Evolutionary conservation across 2,797 vertebrate species (phyloP).

Genomic region (Crenichthys baileyi): DNA sequence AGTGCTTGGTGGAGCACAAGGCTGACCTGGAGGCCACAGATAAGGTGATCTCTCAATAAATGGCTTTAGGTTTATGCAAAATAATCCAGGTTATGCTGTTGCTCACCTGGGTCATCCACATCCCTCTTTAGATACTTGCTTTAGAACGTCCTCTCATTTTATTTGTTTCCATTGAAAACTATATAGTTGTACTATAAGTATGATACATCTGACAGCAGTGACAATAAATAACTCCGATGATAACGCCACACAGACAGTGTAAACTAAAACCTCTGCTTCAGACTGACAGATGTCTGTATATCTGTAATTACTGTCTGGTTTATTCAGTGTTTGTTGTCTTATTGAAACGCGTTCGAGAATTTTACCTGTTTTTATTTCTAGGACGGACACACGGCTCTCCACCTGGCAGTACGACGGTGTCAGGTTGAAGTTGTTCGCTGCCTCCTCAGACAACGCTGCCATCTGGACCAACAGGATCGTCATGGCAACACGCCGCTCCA

Average conservation of each 20-base stretch:
- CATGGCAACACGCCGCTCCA: conserved; percentile 95
- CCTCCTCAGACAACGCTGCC: conserved; percentile 86
- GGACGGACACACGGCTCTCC: conserved; percentile 94
- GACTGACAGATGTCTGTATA: not conserved
- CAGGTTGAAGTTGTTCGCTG: conserved; percentile 93
- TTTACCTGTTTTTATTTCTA: conserved; percentile 51
- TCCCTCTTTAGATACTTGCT: not conserved
- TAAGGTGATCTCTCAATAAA: conserved; percentile 82
- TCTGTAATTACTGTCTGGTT: not conserved
- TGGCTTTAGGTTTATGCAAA: too few species aligned
- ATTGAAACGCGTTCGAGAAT: too few species aligned
- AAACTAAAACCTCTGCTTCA: not conserved
- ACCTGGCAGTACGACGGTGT: conserved; percentile 93
- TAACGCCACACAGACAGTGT: not conserved
- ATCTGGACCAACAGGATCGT: conserved; percentile 92
- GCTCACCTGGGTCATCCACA: not conserved
- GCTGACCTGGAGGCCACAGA: conserved; percentile 89
- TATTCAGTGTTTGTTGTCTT: not conserved
- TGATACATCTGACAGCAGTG: too few species aligned
- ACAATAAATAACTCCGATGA: not conserved
- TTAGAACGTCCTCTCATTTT: not conserved
- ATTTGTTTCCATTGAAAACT: not conserved
- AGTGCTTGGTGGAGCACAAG: conserved; percentile 89
- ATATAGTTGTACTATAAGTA: too few species aligned
- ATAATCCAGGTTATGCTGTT: too few species aligned